Conservation (phyloP, 2,888 invertebrate genomes). For the Eupithecia subumbrata region DNA sequence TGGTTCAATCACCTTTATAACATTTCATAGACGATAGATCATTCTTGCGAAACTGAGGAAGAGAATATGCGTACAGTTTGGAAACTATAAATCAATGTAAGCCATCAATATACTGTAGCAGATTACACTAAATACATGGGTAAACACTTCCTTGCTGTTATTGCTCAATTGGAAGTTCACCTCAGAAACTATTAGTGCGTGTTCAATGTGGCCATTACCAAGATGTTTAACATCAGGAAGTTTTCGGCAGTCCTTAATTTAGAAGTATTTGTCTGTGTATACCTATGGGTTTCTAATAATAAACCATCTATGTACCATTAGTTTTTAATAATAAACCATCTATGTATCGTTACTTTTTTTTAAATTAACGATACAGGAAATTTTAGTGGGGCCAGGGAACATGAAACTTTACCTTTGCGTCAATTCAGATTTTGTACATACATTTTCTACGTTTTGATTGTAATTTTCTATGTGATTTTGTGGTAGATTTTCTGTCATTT, state of each 20-base stretch:
- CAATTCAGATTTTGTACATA: too few relatives aligned
- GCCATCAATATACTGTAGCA: conserved; percentile 62
- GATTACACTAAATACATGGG: conserved; percentile 57
- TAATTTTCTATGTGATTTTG: too few relatives aligned
- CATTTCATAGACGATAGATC: conserved; percentile 59
- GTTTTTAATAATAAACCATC: too few relatives aligned
- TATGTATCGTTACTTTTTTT: too few relatives aligned
- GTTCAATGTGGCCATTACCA: neutral
- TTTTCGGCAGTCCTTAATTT: neutral
- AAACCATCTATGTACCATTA: too few relatives aligned
- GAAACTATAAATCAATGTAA: conserved; percentile 69
- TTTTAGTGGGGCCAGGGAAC: too few relatives aligned
- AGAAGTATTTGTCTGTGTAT: too few relatives aligned
- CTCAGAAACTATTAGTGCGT: neutral
- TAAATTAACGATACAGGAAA: too few relatives aligned
- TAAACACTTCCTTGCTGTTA: conserved; percentile 32
- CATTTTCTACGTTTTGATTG: too few relatives aligned
- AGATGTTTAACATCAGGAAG: neutral
- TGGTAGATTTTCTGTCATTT: too few relatives aligned
- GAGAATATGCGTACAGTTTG: conserved; percentile 58
- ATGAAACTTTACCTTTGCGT: too few relatives aligned
- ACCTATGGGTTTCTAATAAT: too few relatives aligned
- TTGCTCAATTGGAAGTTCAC: conserved; percentile 18
- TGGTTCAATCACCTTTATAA: conserved; percentile 56
- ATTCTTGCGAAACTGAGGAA: conserved; percentile 68